Conservation (phyloP, 1,140 invertebrate species). For the Brachionus manjavacas region DNA sequence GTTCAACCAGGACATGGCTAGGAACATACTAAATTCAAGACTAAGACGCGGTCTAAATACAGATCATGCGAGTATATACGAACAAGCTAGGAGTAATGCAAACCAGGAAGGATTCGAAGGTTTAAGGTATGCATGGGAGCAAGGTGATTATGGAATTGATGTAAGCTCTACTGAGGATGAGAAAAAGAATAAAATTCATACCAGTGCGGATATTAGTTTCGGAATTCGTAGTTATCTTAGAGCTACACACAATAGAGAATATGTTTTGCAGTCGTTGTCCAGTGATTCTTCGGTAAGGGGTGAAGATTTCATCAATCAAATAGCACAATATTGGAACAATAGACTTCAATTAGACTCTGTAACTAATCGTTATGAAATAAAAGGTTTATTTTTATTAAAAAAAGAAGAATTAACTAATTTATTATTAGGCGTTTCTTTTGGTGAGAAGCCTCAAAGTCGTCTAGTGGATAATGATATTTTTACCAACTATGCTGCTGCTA, state of each 20-base stretch:
- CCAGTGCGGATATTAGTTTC: slow-evolving; percentile 38
- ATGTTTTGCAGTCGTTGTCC: slow-evolving; percentile 9
- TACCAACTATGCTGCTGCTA: slow-evolving; percentile 1
- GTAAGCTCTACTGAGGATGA: slow-evolving; percentile 18
- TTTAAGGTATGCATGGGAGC: slow-evolving; percentile 31
- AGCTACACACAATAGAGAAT: slow-evolving; percentile 1
- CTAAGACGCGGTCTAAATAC: slow-evolving; percentile 17
- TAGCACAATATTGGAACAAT: slow-evolving; percentile 29
- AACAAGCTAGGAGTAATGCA: slow-evolving; percentile 1
- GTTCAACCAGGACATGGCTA: slow-evolving; percentile 21
- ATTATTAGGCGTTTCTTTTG: slow-evolving; percentile 32
- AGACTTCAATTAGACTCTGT: not conserved
- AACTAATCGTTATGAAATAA: slow-evolving; percentile 33
- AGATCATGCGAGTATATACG: slow-evolving; percentile 26
- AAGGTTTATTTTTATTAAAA: not conserved
- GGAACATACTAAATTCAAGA: slow-evolving; percentile 4
- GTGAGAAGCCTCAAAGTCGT: slow-evolving; percentile 16
- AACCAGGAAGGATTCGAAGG: slow-evolving; percentile 23
- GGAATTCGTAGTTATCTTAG: not conserved
- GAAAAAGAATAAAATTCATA: slow-evolving; percentile 39
- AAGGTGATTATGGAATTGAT: slow-evolving; percentile 34
- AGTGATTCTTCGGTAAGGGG: slow-evolving; percentile 13
- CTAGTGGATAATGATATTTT: slow-evolving; percentile 22
- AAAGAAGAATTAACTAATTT: not conserved
- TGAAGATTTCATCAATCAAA: slow-evolving; percentile 33